These are phyloP conservation scores for Dipodomys stephensi DNA, from an alignment of 2,113 vertebrate genomes.

Conservation along the genomic window DNA sequence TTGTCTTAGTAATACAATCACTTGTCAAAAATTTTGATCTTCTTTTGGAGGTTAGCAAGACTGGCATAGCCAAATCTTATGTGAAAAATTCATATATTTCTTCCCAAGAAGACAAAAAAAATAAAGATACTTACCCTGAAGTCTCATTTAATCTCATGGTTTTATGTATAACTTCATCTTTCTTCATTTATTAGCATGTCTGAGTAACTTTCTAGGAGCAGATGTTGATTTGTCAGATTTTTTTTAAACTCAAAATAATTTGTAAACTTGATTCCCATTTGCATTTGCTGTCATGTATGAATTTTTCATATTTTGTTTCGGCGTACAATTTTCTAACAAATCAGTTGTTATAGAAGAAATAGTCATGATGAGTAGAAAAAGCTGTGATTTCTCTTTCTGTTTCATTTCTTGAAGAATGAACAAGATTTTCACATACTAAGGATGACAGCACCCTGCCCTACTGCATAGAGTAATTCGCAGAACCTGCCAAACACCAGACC, in stretches of 20 bases:
- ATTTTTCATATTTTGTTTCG: slow-evolving; percentile 57
- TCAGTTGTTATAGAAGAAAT: background rate
- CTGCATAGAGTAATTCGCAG: background rate
- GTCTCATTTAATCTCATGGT: slow-evolving; percentile 11
- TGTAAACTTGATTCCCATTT: slow-evolving; percentile 38
- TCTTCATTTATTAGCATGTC: slow-evolving; percentile 56
- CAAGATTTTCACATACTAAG: slow-evolving; percentile 27
- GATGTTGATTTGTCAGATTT: slow-evolving; percentile 52
- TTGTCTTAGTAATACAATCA: slow-evolving; percentile 15
- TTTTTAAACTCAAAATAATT: slow-evolving; percentile 54
- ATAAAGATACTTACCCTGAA: background rate
- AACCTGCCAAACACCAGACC: background rate
- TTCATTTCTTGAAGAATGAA: slow-evolving; percentile 17
- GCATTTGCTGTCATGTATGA: slow-evolving; percentile 24
- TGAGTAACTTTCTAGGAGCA: slow-evolving; percentile 57
- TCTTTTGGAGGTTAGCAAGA: background rate
- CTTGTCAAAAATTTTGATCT: background rate
- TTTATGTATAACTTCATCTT: slow-evolving; percentile 46
- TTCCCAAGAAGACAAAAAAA: background rate
- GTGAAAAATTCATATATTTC: background rate
- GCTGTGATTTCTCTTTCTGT: slow-evolving; percentile 10
- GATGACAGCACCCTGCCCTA: background rate
- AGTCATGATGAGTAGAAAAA: background rate
- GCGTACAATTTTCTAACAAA: slow-evolving; percentile 34
- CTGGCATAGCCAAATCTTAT: background rate